phyloP scores from a whole-genome alignment of 2,888 invertebrate species.

The Epinotia demarniana region DNA sequence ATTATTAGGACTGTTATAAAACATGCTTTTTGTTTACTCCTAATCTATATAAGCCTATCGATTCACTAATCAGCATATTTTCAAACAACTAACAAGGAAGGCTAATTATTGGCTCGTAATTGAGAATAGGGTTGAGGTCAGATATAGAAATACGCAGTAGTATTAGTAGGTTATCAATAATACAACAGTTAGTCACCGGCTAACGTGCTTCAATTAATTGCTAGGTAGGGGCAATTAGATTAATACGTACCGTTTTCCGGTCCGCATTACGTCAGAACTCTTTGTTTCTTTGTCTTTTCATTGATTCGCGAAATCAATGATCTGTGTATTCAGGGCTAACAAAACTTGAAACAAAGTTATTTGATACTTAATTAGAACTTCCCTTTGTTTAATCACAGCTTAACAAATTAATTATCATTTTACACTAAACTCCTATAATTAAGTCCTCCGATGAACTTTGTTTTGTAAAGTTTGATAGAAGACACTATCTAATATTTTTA shows the following conservation, averaged over 20 bases:
- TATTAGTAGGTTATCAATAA: constrained; percentile 4
- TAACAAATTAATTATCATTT: too few species aligned
- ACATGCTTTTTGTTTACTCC: background rate
- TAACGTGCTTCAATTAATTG: constrained; percentile 32
- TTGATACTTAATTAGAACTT: background rate
- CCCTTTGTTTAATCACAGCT: background rate
- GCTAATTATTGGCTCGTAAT: constrained; percentile 7
- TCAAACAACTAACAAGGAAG: constrained; percentile 27
- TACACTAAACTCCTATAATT: too few species aligned
- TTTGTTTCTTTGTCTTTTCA: constrained; percentile 33
- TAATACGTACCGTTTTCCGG: constrained; percentile 4
- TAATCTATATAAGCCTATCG: background rate
- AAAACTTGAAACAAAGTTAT: background rate
- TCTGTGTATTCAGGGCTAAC: background rate
- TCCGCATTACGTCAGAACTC: constrained; percentile 5
- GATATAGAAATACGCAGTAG: constrained; percentile 8
- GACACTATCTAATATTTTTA: background rate
- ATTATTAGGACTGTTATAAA: background rate
- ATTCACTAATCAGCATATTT: constrained; percentile 5
- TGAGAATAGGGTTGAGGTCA: constrained; percentile 30
- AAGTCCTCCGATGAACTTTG: background rate
- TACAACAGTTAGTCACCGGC: constrained; percentile 13
- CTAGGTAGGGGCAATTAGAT: background rate
- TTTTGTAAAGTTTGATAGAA: background rate
- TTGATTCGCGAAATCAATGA: background rate